phyloP scores from a whole-genome alignment of 2,797 vertebrate genomes.

The Platalea minor region DNA sequence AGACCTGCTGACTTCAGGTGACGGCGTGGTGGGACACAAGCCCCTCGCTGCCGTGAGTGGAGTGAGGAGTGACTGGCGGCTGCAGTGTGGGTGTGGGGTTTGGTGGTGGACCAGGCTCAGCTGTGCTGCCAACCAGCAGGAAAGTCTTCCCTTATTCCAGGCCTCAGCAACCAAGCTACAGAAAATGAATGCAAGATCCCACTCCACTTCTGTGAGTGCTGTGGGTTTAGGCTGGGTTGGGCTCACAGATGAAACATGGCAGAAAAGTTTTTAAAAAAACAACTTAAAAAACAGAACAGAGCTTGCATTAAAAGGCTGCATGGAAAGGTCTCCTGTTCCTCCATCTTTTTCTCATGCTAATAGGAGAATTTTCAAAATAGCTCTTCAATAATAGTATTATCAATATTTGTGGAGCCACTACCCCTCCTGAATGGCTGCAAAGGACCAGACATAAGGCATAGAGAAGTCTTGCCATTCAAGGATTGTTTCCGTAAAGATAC shows the following conservation, averaged over 20 bases:
- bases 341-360: not conserved
- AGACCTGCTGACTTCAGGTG: not conserved
- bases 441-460: not conserved
- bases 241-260: not conserved
- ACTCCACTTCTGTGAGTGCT: not conserved
- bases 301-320: not conserved
- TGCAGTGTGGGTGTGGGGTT: not conserved
- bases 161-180: not conserved
- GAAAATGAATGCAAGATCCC: not conserved
- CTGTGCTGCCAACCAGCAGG: not conserved
- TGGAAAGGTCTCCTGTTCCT: not conserved
- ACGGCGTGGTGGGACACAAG: not conserved
- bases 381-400: not conserved
- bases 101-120: not conserved
- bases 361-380: not conserved
- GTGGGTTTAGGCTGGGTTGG: not conserved
- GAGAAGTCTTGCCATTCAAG: not conserved
- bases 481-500: not conserved
- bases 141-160: not conserved
- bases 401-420: not conserved
- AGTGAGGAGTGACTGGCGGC: rapidly evolving
- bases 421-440: not conserved
- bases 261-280: not conserved
- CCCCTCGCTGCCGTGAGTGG: rapidly evolving
- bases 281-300: not conserved